phyloP scores from a whole-genome alignment of 1,140 invertebrate genomes.

The Drosophila subobscura region DNA sequence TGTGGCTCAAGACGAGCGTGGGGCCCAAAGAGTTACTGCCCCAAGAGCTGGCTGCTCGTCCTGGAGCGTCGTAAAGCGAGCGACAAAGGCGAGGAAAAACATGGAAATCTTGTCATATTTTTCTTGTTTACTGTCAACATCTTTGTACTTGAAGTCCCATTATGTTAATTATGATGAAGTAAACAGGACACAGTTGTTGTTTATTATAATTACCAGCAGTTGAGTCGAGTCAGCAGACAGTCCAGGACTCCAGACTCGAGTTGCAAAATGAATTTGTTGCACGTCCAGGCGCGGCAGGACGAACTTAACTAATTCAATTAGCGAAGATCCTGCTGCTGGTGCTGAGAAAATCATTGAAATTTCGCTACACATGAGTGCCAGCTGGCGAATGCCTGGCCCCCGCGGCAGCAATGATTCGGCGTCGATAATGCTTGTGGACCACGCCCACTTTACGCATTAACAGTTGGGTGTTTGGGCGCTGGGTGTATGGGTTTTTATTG shows the following conservation, averaged over 20 bases:
- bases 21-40: constrained; percentile 58
- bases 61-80: constrained; percentile 55
- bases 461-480: constrained; percentile 14
- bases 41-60: constrained; percentile 16
- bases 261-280: constrained; percentile 73
- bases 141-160: constrained; percentile 81
- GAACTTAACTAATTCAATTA: constrained; percentile 60
- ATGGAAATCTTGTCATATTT: constrained; percentile 82
- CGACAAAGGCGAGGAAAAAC: constrained; percentile 54
- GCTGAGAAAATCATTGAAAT: constrained; percentile 8
- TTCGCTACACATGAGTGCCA: background rate
- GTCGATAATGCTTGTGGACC: constrained; percentile 23
- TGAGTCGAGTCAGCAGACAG: constrained; percentile 62
- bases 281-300: constrained; percentile 18
- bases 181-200: constrained; percentile 82
- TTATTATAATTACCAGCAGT: constrained; percentile 81
- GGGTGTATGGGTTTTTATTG: constrained; percentile 33
- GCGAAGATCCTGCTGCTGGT: background rate
- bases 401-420: constrained; percentile 1
- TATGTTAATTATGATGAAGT: constrained; percentile 82
- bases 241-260: background rate
- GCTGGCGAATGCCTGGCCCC: background rate
- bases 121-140: constrained; percentile 82
- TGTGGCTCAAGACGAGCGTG: constrained; percentile 7
- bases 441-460: constrained; percentile 32